Conservation (phyloP, 2,888 invertebrate species). For the Netelia fuscicornis region DNA sequence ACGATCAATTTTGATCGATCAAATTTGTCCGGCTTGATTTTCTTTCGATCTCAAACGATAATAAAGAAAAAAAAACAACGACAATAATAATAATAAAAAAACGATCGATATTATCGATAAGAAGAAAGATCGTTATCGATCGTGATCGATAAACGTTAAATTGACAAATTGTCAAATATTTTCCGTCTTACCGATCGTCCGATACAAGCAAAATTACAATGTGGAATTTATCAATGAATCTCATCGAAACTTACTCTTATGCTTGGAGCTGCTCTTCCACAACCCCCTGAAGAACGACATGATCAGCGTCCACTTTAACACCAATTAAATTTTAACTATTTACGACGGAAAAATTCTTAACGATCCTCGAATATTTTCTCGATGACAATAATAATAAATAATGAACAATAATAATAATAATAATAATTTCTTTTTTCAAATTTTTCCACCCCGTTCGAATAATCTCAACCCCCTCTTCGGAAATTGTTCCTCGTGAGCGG, state of each 20-base stretch:
- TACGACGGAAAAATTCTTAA: slow-evolving; percentile 1
- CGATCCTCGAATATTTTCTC: too few relatives aligned
- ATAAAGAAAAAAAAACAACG: too few relatives aligned
- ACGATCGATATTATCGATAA: background rate
- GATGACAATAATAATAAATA: too few relatives aligned
- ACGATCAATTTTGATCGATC: too few relatives aligned
- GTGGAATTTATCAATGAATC: background rate
- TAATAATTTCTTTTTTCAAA: background rate
- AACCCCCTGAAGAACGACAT: slow-evolving; percentile 89
- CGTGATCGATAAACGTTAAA: too few relatives aligned
- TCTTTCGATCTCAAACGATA: too few relatives aligned
- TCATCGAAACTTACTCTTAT: slow-evolving; percentile 88
- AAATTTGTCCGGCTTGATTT: too few relatives aligned
- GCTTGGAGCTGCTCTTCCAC: slow-evolving; percentile 89
- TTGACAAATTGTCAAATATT: too few relatives aligned
- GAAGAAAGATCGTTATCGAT: background rate
- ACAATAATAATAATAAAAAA: background rate
- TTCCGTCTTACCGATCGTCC: too few relatives aligned
- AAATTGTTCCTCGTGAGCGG: background rate
- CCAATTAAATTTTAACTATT: slow-evolving; percentile 23
- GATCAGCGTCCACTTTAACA: slow-evolving; percentile 66
- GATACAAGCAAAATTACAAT: background rate
- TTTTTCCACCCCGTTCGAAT: background rate
- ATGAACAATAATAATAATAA: too few relatives aligned
- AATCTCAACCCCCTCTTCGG: too few relatives aligned